Conservation (phyloP, 2,888 invertebrate species). For the Teleiodes luculella region DNA sequence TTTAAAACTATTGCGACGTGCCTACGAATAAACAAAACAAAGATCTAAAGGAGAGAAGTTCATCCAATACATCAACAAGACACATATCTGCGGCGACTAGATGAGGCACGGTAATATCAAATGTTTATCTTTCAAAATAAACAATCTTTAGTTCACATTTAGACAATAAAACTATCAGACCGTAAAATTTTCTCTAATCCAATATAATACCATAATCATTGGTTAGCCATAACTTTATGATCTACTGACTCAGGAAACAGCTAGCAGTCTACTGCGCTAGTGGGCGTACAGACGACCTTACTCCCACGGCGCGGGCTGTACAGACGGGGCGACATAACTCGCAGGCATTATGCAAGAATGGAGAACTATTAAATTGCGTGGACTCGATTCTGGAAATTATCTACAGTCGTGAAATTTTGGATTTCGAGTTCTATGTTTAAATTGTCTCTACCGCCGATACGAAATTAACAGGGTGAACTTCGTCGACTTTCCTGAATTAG, state of each 20-base stretch:
- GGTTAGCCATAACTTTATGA: constrained; percentile 1
- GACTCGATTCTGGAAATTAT: neutral
- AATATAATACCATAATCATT: neutral
- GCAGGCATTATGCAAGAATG: constrained; percentile 9
- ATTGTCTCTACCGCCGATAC: neutral
- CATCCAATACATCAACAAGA: too few species aligned
- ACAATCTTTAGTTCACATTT: too few species aligned
- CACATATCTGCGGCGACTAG: too few species aligned
- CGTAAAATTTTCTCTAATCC: neutral
- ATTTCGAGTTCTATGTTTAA: neutral
- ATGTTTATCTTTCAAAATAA: too few species aligned
- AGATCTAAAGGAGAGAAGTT: too few species aligned
- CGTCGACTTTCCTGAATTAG: too few species aligned
- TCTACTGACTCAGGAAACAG: neutral
- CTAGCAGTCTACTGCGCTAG: neutral
- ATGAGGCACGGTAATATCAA: too few species aligned
- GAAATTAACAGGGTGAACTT: too few species aligned
- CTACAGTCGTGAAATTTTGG: neutral
- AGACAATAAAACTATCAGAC: neutral
- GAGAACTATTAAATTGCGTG: neutral
- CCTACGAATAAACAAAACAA: too few species aligned
- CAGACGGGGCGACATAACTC: neutral
- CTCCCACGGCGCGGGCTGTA: constrained; percentile 5
- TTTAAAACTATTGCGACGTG: too few species aligned
- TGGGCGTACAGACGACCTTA: constrained; percentile 11